A percentile compares a stretch with the other conserved stretches of the same genome.
phyloP scores from a whole-genome alignment of 1,140 invertebrate species.

The Anadara kagoshimensis region DNA sequence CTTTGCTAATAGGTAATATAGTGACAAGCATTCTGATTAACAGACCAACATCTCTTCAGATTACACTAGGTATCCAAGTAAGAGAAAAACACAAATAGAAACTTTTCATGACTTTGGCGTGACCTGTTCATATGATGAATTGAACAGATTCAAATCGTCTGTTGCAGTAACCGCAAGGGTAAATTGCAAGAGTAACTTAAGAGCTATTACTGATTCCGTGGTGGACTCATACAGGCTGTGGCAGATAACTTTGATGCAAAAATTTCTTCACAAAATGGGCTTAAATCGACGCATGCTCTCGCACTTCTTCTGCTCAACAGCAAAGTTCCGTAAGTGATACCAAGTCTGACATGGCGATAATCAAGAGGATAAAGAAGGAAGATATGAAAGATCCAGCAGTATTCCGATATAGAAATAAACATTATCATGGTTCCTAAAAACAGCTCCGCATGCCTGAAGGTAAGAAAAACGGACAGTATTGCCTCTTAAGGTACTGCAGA shows the following conservation, averaged over 20 bases:
- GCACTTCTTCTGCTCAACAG: constrained; percentile 33
- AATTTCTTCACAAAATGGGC: constrained; percentile 44
- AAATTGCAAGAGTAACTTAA: background rate
- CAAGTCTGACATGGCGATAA: background rate
- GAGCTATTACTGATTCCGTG: constrained; percentile 1
- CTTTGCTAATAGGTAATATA: constrained; percentile 38
- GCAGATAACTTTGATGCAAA: constrained; percentile 48
- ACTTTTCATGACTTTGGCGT: constrained; percentile 33
- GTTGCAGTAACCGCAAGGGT: constrained; percentile 18
- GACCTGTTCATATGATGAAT: constrained; percentile 44
- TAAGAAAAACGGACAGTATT: background rate
- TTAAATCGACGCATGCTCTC: constrained; percentile 32
- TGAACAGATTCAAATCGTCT: constrained; percentile 41
- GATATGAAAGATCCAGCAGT: constrained; percentile 17
- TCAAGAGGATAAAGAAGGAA: background rate
- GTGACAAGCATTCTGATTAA: constrained; percentile 33
- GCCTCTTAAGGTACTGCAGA: constrained; percentile 15
- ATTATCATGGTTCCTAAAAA: constrained; percentile 33
- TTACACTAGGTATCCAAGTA: constrained; percentile 36
- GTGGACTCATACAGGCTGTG: constrained; percentile 29
- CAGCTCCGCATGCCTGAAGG: constrained; percentile 25
- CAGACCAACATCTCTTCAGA: constrained; percentile 32
- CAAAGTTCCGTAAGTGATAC: background rate
- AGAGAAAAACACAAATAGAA: constrained; percentile 20
- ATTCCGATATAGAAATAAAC: background rate